Percentiles rank a stretch among this genome's conserved stretches.
Conservation (phyloP, 2,113 vertebrate species). For the Hyla sarda region DNA sequence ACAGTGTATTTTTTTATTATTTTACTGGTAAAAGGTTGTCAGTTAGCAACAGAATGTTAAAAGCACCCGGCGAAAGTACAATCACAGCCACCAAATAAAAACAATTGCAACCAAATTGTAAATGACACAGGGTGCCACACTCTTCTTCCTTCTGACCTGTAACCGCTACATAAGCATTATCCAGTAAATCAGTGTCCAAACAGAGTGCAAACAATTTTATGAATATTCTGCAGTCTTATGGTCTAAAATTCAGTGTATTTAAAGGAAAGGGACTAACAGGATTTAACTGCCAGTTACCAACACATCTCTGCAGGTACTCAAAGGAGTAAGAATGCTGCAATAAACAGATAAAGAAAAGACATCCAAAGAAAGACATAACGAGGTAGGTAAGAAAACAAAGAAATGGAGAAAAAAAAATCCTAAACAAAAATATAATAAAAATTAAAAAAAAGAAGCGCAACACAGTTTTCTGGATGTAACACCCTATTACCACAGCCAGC, state of each 20-base stretch:
- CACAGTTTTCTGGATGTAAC: constrained; percentile 78
- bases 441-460: constrained; percentile 73
- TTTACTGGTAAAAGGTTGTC: constrained; percentile 60
- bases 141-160: background rate
- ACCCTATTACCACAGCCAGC: constrained; percentile 79
- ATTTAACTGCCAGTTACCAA: constrained; percentile 17
- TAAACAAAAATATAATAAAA: background rate
- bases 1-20: constrained; percentile 67
- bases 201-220: constrained; percentile 8
- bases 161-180: background rate
- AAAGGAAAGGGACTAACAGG: background rate
- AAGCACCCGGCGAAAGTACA: constrained; percentile 70
- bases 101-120: constrained; percentile 69
- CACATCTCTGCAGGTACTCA: constrained; percentile 77
- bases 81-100: constrained; percentile 74
- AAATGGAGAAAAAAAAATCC: background rate
- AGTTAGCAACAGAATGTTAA: constrained; percentile 72
- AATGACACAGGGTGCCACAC: constrained; percentile 50
- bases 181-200: constrained; percentile 24
- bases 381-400: constrained; percentile 83
- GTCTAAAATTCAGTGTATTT: constrained; percentile 10
- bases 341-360: constrained; percentile 72
- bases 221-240: constrained; percentile 12
- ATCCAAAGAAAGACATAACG: constrained; percentile 71
- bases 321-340: constrained; percentile 77